phyloP scores from a whole-genome alignment of 1,140 invertebrate genomes.

The Steinernema khuongi region DNA sequence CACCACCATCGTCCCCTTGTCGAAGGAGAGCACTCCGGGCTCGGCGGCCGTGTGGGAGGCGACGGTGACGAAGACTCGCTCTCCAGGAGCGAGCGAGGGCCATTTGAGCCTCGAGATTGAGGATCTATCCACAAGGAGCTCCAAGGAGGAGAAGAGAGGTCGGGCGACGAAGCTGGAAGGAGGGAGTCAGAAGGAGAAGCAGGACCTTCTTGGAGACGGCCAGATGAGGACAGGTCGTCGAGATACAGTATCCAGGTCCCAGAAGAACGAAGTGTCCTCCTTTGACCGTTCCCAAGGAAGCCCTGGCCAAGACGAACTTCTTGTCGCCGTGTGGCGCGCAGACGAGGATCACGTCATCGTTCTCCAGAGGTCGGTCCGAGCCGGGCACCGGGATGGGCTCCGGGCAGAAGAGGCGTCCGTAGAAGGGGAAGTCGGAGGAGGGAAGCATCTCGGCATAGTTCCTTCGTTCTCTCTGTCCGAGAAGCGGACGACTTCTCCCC shows the following conservation, averaged over 20 bases:
- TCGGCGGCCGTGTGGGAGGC: neutral
- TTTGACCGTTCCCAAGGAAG: neutral
- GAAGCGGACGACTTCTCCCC: too few relatives aligned
- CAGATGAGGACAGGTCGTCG: too few relatives aligned
- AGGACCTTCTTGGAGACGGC: too few relatives aligned
- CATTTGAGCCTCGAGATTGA: neutral
- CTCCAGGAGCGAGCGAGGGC: neutral
- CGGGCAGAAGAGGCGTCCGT: neutral
- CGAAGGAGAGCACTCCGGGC: neutral
- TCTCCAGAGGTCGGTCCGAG: neutral
- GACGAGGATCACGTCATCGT: neutral
- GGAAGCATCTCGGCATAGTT: neutral
- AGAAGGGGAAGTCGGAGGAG: neutral
- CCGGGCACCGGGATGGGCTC: neutral
- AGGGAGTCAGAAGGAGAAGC: too few relatives aligned
- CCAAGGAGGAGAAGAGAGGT: neutral
- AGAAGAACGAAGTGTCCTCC: too few relatives aligned
- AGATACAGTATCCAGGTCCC: too few relatives aligned
- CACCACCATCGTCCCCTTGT: slow-evolving; percentile 1
- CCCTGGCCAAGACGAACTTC: neutral
- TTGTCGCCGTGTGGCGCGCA: neutral
- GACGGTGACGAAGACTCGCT: slow-evolving; percentile 1
- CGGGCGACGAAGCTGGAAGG: neutral
- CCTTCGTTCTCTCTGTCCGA: too few relatives aligned
- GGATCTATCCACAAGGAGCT: neutral